Evolutionary conservation across 2,113 vertebrate species (phyloP).

Genomic region (Pluvialis apricaria): DNA sequence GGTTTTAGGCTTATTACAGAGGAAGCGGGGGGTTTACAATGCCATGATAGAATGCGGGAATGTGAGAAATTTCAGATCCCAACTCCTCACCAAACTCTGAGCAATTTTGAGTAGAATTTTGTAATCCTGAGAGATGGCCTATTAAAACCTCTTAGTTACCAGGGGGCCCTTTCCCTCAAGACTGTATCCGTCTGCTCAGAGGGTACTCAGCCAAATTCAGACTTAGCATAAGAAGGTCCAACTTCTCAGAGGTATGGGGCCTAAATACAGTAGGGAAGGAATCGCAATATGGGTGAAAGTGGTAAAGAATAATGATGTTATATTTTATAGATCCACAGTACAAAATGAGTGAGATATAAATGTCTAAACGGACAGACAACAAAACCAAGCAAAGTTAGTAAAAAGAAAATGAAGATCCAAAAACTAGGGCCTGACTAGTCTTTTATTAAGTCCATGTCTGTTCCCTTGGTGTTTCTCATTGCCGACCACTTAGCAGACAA

Average conservation of each 20-base stretch:
- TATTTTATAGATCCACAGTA: background rate
- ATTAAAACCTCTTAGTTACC: background rate
- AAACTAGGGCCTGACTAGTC: background rate
- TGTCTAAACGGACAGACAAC: background rate
- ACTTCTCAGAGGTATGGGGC: background rate
- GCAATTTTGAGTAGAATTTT: background rate
- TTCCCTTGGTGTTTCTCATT: background rate
- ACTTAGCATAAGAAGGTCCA: background rate
- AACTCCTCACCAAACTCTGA: background rate
- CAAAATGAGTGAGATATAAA: background rate
- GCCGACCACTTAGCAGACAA: background rate
- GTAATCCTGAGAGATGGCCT: background rate
- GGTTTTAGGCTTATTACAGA: background rate
- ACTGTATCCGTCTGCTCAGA: background rate
- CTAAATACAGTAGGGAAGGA: background rate
- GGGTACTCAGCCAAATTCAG: background rate
- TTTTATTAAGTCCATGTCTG: background rate
- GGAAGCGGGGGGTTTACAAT: background rate
- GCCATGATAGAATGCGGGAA: background rate
- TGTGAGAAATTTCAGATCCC: background rate
- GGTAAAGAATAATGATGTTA: background rate
- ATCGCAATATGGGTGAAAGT: background rate
- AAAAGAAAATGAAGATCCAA: background rate
- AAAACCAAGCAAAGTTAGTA: background rate
- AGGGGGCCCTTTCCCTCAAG: background rate